Evolutionary conservation across 2,797 vertebrate genomes (phyloP).

Genomic region (Glyptemys insculpta): DNA sequence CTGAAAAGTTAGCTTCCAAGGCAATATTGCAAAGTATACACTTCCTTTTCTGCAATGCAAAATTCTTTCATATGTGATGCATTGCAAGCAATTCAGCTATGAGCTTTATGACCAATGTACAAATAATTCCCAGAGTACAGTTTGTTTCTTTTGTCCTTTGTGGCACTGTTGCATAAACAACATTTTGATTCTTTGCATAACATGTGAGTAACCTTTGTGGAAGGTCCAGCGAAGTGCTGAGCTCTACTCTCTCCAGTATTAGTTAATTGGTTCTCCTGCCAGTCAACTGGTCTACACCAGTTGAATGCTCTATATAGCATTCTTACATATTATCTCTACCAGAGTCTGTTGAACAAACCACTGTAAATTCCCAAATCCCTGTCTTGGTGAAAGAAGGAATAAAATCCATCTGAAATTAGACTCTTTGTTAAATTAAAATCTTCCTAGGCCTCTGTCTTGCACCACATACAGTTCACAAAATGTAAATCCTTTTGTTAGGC

Average conservation of each 20-base stretch:
- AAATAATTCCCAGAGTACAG: background rate
- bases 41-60: background rate
- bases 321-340: background rate
- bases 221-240: background rate
- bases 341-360: background rate
- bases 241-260: background rate
- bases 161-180: background rate
- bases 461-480: conserved; percentile 9
- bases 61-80: background rate
- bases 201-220: background rate
- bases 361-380: background rate
- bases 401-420: background rate
- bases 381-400: background rate
- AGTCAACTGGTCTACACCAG: background rate
- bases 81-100: conserved; percentile 3
- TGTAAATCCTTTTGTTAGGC: conserved; percentile 7
- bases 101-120: background rate
- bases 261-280: background rate
- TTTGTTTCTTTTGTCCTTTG: background rate
- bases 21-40: background rate
- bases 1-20: conserved; percentile 33
- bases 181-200: background rate
- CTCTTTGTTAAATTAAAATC: background rate
- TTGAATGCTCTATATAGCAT: fast-evolving
- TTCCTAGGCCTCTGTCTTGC: background rate